These are phyloP conservation scores for Drosophila leontia DNA, from an alignment of 1,140 invertebrate species.

Conservation along the genomic window DNA sequence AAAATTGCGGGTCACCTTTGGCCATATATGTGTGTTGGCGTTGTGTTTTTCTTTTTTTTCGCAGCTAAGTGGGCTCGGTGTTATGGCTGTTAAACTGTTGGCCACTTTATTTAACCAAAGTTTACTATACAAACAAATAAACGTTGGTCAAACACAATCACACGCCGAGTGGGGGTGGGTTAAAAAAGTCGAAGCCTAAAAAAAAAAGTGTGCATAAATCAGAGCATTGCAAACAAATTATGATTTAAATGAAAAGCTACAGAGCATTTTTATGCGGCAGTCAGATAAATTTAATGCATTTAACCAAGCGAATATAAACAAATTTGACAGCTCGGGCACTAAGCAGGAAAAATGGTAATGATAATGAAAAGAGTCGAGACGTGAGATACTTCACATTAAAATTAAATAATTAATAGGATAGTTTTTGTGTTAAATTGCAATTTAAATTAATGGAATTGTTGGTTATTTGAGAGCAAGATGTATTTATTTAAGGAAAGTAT, in stretches of 20 bases:
- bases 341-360: neutral
- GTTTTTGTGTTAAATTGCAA: neutral
- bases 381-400: neutral
- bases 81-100: constrained; percentile 69
- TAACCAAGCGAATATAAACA: constrained; percentile 26
- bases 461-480: neutral
- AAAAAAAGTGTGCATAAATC: constrained; percentile 45
- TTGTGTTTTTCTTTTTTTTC: constrained; percentile 5
- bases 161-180: neutral
- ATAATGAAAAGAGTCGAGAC: neutral
- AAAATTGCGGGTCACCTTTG: constrained; percentile 61
- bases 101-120: constrained; percentile 83
- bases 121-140: constrained; percentile 83
- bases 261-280: constrained; percentile 10
- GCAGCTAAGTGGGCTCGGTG: constrained; percentile 37
- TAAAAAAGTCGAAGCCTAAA: constrained; percentile 39
- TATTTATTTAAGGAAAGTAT: no score
- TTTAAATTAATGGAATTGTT: neutral
- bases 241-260: constrained; percentile 55
- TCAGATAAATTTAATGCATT: constrained; percentile 33
- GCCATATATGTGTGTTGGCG: constrained; percentile 40
- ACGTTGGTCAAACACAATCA: constrained; percentile 63
- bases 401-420: neutral
- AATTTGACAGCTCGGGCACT: constrained; percentile 31
- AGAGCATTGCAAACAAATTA: constrained; percentile 46